phyloP scores from a whole-genome alignment of 2,797 vertebrate genomes.

The Coilia nasus region DNA sequence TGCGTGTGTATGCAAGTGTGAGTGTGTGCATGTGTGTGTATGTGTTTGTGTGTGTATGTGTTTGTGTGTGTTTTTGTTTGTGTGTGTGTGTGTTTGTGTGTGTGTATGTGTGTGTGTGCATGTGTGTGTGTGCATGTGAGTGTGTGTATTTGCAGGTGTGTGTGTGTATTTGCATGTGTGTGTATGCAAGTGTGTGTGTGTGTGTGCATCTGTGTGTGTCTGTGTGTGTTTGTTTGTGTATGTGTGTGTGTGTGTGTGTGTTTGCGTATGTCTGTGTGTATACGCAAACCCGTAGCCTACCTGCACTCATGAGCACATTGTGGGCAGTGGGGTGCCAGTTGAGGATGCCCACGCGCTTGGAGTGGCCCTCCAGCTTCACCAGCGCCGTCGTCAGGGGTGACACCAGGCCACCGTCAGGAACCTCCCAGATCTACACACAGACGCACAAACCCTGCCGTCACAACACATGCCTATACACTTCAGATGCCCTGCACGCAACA shows the following conservation, averaged over 20 bases:
- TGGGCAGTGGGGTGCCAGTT: constrained; percentile 91
- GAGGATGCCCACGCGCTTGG: constrained; percentile 88
- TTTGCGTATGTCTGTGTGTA: neutral
- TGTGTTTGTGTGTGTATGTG: neutral
- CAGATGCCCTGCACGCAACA: neutral
- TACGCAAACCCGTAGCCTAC: constrained; percentile 58
- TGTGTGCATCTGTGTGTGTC: neutral
- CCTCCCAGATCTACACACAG: constrained; percentile 80
- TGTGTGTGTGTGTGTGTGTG: neutral
- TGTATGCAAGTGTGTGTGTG: neutral
- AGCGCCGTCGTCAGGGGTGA: constrained; percentile 80
- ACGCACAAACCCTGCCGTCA: neutral
- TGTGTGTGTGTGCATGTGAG: neutral
- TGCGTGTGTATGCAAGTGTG: too few relatives aligned
- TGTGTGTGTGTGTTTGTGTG: neutral
- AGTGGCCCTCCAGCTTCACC: constrained; percentile 89
- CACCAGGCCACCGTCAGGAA: constrained; percentile 73
- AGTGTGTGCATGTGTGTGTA: neutral
- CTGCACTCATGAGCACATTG: constrained; percentile 89
- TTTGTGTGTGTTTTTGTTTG: neutral
- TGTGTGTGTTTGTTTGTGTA: constrained; percentile 8
- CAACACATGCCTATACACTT: neutral
- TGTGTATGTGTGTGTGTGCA: neutral
- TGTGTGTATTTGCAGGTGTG: neutral
- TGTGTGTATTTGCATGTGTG: neutral